A percentile compares a stretch with the other conserved stretches of the same genome.
phyloP scores from a whole-genome alignment of 2,113 vertebrate species.

The Catagonus wagneri region DNA sequence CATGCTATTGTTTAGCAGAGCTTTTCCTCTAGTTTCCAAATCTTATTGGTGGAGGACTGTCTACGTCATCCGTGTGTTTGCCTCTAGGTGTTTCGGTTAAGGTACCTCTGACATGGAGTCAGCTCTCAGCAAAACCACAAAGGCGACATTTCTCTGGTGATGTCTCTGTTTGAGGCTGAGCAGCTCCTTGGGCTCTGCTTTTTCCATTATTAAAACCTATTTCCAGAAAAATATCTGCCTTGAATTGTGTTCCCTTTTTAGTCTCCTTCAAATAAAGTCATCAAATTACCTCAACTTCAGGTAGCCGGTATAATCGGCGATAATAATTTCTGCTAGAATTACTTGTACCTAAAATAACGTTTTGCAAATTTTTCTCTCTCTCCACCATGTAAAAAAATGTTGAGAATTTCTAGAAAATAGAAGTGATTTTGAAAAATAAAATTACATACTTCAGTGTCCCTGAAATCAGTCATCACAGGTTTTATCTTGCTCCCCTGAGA shows the following conservation, averaged over 20 bases:
- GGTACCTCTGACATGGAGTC: too few species aligned
- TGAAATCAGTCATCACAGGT: not conserved
- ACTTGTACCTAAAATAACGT: not conserved
- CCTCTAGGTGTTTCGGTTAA: not conserved
- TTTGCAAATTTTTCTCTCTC: not conserved
- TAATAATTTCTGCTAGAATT: not conserved
- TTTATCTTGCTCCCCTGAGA: not conserved
- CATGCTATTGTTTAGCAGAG: not conserved
- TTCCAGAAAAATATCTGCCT: not conserved
- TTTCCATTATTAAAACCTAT: not conserved
- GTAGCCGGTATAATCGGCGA: not conserved
- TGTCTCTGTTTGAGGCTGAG: not conserved
- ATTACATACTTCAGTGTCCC: not conserved
- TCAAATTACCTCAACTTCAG: not conserved
- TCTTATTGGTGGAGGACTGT: not conserved
- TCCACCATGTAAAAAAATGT: not conserved
- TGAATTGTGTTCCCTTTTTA: not conserved
- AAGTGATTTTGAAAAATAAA: not conserved
- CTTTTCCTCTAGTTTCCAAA: not conserved
- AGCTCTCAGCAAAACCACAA: not conserved
- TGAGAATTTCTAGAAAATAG: not conserved
- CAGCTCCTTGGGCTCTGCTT: not conserved
- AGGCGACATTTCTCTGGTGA: not conserved
- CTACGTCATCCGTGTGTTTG: not conserved
- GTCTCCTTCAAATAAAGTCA: not conserved